These are phyloP conservation scores for Aricia agestis DNA, from an alignment of 1,140 invertebrate genomes.

Conservation along the genomic window DNA sequence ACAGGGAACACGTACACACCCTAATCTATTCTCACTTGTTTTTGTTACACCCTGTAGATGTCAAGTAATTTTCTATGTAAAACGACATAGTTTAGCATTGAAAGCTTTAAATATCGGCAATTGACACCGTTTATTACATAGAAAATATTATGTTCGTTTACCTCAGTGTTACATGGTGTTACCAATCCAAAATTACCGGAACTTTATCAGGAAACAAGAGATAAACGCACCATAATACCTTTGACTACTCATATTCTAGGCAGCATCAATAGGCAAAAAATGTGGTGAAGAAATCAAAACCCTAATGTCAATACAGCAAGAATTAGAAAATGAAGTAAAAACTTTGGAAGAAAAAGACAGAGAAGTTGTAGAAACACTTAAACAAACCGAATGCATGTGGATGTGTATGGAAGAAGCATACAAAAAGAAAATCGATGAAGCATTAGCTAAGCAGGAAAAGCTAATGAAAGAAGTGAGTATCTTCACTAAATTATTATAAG, in stretches of 20 bases:
- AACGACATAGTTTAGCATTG: too few relatives aligned
- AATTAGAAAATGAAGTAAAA: slow-evolving; percentile 47
- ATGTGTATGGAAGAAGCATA: slow-evolving; percentile 58
- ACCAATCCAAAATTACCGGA: too few relatives aligned
- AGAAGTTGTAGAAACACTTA: slow-evolving; percentile 42
- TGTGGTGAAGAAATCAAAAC: slow-evolving; percentile 43
- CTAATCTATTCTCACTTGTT: too few relatives aligned
- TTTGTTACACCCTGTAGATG: too few relatives aligned
- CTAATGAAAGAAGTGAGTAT: slow-evolving; percentile 43
- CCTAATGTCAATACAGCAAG: slow-evolving; percentile 39
- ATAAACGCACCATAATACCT: too few relatives aligned
- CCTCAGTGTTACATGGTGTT: too few relatives aligned
- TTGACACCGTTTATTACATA: too few relatives aligned
- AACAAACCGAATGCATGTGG: slow-evolving; percentile 63
- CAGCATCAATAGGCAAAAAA: slow-evolving; percentile 49
- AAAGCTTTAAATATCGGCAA: too few relatives aligned
- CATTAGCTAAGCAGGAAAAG: slow-evolving; percentile 42
- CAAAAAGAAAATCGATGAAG: slow-evolving; percentile 52
- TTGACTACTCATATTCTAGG: slow-evolving; percentile 30
- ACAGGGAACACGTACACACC: too few relatives aligned
- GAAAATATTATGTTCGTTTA: too few relatives aligned
- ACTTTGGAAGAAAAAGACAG: slow-evolving; percentile 50
- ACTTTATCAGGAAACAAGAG: too few relatives aligned
- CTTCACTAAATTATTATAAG: background rate
- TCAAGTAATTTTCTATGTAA: too few relatives aligned